Evolutionary conservation across 2,113 vertebrate genomes (phyloP), one percentile per base, ranked within the genome.

Genomic region (Panthera leo): DNA sequence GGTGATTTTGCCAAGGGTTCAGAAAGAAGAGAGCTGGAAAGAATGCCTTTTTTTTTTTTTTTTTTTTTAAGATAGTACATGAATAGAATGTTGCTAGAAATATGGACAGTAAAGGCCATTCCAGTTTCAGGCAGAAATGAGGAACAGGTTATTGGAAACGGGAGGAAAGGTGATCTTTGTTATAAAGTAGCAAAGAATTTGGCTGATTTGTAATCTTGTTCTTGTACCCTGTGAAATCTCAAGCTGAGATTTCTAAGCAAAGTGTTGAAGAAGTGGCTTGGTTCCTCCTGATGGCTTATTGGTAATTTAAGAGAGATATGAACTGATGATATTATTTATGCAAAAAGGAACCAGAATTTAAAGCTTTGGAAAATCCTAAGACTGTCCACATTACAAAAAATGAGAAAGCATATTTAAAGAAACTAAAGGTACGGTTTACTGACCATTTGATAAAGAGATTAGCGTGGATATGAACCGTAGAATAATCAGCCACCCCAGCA

Each of bases 171-270:
- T 53, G 53, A 67, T 73, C 31, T 42, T 73, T 65, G 55, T 65
- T 45, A 61, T 45, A 82, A 42, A 80, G 67, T 82, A 67, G 67
- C 45, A n/a, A 87, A 73, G 45, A 85, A 87, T 8, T 29, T 68
- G 79, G 80, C 61, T 58, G 80, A 85, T 58, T 70, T 29, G 53
- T 58, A 10, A 63, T 61, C 55, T 48, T 63, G 53, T 73, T 92
- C 27, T n/a, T 63, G 51, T 31, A 7, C 53, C 87, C 80, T 87
- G 53, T 65, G 53, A 95, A 65, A 42, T 82, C 65, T 87, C 45
- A 45, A 87, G 84, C n/a, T 65, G 89, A 95, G n/a, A 87, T 95
- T 63, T 86, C 94, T 65, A 82, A 80, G 75, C 18, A 63, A 73
- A 87, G 19, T 65, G n/a, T 87, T 92, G 42, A 73, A 92, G 65